phyloP scores from a whole-genome alignment of 2,113 vertebrate genomes.

The Rhynchopsitta pachyrhyncha region DNA sequence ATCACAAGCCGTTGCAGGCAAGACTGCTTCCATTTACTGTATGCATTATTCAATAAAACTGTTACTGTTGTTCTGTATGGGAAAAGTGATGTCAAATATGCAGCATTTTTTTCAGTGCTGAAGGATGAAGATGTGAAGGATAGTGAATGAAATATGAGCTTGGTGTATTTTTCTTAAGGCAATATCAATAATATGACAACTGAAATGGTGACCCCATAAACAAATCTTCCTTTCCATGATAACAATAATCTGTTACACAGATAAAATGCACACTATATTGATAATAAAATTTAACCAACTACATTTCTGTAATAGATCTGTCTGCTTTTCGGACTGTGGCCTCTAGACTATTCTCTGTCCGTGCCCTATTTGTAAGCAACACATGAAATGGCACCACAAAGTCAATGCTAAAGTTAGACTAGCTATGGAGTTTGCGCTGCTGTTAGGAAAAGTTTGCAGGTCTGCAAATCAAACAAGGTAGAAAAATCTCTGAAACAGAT shows the following conservation, averaged over 20 bases:
- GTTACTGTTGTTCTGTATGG: neutral
- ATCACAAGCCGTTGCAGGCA: neutral
- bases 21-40: neutral
- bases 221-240: neutral
- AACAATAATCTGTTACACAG: neutral
- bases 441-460: neutral
- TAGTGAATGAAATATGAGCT: neutral
- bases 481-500: neutral
- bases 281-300: neutral
- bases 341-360: neutral
- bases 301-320: neutral
- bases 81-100: neutral
- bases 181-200: neutral
- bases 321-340: neutral
- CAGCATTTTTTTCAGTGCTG: neutral
- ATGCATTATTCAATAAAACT: neutral
- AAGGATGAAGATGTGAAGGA: neutral
- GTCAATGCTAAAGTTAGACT: neutral
- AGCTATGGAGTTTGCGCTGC: neutral
- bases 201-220: neutral
- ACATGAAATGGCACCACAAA: neutral
- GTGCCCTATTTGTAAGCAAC: neutral
- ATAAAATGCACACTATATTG: neutral
- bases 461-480: neutral
- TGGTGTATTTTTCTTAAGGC: neutral